Percentiles rank a stretch among this genome's conserved stretches.
phyloP scores from a whole-genome alignment of 2,113 vertebrate species.

The Ploceus nigricollis region DNA sequence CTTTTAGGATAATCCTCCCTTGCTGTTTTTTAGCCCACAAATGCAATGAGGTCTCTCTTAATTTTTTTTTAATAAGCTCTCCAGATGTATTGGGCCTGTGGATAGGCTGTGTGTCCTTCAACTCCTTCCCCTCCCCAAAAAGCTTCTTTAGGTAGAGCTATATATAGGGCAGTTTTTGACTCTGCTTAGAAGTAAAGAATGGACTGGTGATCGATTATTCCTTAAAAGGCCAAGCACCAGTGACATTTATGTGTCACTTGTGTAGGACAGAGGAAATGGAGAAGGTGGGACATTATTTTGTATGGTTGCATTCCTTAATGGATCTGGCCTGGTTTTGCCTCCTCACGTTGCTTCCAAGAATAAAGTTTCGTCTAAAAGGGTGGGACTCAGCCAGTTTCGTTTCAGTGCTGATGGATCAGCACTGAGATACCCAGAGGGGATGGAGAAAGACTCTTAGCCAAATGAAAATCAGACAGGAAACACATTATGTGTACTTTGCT shows the following conservation, averaged over 20 bases:
- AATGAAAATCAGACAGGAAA: neutral
- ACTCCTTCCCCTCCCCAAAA: neutral
- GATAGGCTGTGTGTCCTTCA: neutral
- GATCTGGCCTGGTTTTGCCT: neutral
- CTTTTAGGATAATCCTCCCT: neutral
- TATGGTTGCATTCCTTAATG: neutral
- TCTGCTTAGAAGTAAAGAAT: neutral
- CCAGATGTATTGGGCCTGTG: neutral
- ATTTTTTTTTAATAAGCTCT: neutral
- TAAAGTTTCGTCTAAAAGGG: neutral
- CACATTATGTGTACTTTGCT: neutral
- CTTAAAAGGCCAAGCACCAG: neutral
- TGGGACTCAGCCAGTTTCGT: neutral
- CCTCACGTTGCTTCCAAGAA: neutral
- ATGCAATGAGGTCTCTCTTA: neutral
- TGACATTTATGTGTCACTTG: neutral
- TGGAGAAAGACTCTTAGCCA: neutral
- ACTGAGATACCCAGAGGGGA: neutral
- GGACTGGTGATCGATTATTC: neutral
- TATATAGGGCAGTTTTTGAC: neutral
- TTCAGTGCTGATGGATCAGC: neutral
- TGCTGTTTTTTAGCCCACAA: neutral
- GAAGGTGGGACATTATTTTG: neutral
- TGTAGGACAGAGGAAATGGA: neutral
- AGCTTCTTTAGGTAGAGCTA: neutral